Evolutionary conservation across 2,888 invertebrate genomes (phyloP), one percentile per base, ranked within the genome.

Genomic region (Temnothorax rugatulus): DNA sequence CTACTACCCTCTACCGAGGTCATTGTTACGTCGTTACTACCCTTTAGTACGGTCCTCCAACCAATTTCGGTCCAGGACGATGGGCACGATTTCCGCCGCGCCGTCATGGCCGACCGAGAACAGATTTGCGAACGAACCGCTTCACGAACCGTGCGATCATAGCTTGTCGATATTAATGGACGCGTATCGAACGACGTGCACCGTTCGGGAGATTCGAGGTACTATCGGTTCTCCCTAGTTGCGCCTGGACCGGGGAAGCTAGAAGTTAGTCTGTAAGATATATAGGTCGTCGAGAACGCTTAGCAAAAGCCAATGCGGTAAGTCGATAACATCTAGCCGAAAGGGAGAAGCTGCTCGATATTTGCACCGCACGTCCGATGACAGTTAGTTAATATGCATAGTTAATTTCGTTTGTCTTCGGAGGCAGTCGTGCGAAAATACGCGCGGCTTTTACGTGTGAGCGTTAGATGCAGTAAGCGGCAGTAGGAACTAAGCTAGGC

Each of bases 1-100:
- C 90, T 89, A 91, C 91, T 54, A 77, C 44, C 54, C 88, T 83
- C 85, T 77, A 66, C 86, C 90, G 88, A 93, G 93, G 92, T 94
- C 93, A 94, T 94, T 94, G 93, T 94, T 94, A 94, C 93, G 90
- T 93, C 94, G 93, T 94, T 94, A 94, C 92, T 91, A 92, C 92
- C 93, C 93, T 93, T 93, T 92, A 91, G 91, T 90, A 89, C 90
- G 90, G 90, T 89, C 89, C 90, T 90, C 84, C 52, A 85, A 83
- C 88, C 90, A 90, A 90, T 90, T 90, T 90, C 90, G 89, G 83
- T 82, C 83, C 83, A 38, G 84, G 81, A 83, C 85, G 84, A 87
- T 85, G 74, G 84, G 86, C 77, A 87, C 88, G 90, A 86, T 89
- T 88, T 89, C 87, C 90, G 86, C n/a, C 66, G 34, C 68, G 63